Evolutionary conservation across 1,140 invertebrate species (phyloP).

Genomic region (Heliothis virescens): DNA sequence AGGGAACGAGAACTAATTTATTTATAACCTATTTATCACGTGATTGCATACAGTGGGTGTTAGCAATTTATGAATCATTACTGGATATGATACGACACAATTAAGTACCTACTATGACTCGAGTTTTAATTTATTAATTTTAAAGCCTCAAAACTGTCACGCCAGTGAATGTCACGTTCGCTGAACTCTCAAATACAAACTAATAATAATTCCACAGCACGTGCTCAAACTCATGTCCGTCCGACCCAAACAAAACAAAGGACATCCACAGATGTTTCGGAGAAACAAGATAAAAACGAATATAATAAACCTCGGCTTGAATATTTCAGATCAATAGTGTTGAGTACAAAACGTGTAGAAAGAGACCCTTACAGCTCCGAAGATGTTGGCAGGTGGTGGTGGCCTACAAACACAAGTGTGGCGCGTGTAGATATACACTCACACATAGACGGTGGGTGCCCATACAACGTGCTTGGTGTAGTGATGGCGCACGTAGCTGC

Average conservation of each 20-base stretch:
- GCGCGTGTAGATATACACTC: constrained; percentile 57
- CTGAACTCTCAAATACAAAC: not conserved
- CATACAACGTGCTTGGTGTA: constrained; percentile 58
- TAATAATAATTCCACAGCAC: constrained; percentile 55
- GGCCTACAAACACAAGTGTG: constrained; percentile 63
- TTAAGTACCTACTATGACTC: not conserved
- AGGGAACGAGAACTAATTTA: too few species aligned
- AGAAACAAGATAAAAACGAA: constrained; percentile 65
- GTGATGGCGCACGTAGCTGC: constrained; percentile 63
- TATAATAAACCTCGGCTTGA: constrained; percentile 58
- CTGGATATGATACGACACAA: too few species aligned
- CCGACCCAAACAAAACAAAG: constrained; percentile 60
- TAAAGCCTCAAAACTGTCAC: not conserved
- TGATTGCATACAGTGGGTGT: too few species aligned
- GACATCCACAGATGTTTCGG: constrained; percentile 68
- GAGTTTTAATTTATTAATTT: not conserved
- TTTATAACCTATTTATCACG: too few species aligned
- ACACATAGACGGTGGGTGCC: constrained; percentile 56
- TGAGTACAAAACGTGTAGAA: constrained; percentile 56
- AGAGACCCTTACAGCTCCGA: constrained; percentile 52
- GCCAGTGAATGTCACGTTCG: constrained; percentile 12
- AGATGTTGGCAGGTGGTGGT: constrained; percentile 72
- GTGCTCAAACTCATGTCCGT: constrained; percentile 63
- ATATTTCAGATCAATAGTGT: constrained; percentile 64
- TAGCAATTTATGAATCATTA: too few species aligned